A percentile compares a stretch with the other conserved stretches of the same genome.
Conservation (phyloP, 2,113 vertebrate genomes). For the Pseudopipra pipra region DNA sequence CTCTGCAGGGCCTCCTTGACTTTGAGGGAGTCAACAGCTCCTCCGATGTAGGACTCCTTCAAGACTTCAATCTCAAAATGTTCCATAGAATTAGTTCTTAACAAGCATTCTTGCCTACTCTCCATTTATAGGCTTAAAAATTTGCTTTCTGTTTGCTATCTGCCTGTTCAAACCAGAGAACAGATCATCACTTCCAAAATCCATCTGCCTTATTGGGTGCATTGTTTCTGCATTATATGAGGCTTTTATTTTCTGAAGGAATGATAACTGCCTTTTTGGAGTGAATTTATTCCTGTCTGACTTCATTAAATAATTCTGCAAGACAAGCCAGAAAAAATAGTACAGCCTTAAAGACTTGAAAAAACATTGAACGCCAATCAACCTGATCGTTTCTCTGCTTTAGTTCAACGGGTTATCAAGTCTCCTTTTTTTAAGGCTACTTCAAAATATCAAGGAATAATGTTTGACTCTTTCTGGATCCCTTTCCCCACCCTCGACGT, state of each 20-base stretch:
- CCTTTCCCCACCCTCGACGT: too few species aligned
- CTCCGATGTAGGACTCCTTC: background rate
- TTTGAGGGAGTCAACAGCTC: too few species aligned
- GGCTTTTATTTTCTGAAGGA: background rate
- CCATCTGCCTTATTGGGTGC: background rate
- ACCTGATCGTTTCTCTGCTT: constrained; percentile 23
- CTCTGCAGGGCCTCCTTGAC: too few species aligned
- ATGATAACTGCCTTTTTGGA: background rate
- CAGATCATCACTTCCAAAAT: background rate
- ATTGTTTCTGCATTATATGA: background rate
- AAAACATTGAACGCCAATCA: background rate
- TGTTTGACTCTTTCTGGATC: too few species aligned
- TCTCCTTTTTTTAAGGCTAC: constrained; percentile 87
- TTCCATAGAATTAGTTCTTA: background rate
- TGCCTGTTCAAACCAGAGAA: background rate
- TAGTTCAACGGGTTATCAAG: constrained; percentile 96
- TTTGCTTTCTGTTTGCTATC: background rate
- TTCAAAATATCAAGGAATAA: constrained; percentile 93
- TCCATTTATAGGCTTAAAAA: background rate
- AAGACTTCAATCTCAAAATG: background rate
- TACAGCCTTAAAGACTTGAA: background rate
- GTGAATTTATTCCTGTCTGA: background rate
- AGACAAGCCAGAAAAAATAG: background rate
- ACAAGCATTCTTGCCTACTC: background rate
- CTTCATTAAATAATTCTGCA: background rate